Conservation (phyloP, 2,113 vertebrate genomes). For the Sclerurus mexicanus region DNA sequence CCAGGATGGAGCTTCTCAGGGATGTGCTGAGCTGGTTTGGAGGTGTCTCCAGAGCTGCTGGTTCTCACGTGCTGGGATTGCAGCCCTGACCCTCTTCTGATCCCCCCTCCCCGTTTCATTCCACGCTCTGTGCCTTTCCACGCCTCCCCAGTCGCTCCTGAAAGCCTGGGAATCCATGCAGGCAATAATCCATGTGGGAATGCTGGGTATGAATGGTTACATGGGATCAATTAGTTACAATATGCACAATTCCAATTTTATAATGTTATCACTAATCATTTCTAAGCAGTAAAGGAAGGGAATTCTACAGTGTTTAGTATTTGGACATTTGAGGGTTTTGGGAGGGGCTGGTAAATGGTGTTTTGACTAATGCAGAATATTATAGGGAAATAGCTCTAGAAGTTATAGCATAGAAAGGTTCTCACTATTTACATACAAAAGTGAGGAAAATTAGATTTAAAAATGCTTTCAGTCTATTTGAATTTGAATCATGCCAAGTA, state of each 20-base stretch:
- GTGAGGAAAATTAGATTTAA: background rate
- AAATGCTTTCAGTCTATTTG: background rate
- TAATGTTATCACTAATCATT: background rate
- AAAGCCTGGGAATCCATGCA: background rate
- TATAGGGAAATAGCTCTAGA: background rate
- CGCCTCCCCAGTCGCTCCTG: background rate
- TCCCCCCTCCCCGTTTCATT: background rate
- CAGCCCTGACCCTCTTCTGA: background rate
- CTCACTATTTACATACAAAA: background rate
- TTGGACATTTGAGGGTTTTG: background rate
- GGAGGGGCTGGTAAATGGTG: background rate
- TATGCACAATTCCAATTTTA: background rate
- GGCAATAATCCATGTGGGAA: background rate
- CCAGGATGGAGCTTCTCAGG: background rate
- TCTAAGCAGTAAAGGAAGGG: background rate
- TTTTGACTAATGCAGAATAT: background rate
- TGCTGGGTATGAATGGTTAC: background rate
- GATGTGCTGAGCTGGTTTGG: too few relatives aligned
- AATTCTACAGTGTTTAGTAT: background rate
- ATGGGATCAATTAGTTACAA: background rate
- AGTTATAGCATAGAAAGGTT: background rate
- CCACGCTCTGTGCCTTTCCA: background rate
- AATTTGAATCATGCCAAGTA: background rate
- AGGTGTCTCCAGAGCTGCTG: background rate
- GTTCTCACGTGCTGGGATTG: background rate